phyloP scores from a whole-genome alignment of 2,797 vertebrate species.

The Channa striata region DNA sequence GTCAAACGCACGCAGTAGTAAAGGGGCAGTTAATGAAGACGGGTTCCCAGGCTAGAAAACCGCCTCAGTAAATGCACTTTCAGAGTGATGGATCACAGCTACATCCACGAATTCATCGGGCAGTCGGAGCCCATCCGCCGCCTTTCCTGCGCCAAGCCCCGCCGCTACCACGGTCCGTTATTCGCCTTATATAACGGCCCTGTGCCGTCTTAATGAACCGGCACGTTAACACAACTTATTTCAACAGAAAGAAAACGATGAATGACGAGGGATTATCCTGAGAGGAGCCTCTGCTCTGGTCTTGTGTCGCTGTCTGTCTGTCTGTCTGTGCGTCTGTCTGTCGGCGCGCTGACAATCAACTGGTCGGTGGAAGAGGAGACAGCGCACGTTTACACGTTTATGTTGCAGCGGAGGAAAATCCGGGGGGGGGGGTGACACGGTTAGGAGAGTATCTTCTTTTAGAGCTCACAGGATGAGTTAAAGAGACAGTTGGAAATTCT shows the following conservation, averaged over 20 bases:
- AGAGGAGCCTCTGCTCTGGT: conserved; percentile 4
- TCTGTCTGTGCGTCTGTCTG: too few relatives aligned
- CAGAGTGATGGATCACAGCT: conserved; percentile 16
- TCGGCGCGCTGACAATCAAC: conserved; percentile 19
- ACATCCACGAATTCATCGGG: not conserved
- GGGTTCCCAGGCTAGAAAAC: conserved; percentile 10
- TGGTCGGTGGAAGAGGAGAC: conserved; percentile 37
- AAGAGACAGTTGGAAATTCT: conserved; percentile 64
- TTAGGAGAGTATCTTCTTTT: conserved; percentile 61
- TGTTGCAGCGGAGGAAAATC: conserved; percentile 24
- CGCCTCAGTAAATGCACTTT: conserved; percentile 19
- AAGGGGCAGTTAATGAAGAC: conserved; percentile 40
- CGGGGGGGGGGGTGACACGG: conserved; percentile 69
- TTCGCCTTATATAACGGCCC: conserved; percentile 63
- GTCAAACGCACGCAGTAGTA: conserved; percentile 45
- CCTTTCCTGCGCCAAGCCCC: conserved; percentile 24
- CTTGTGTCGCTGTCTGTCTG: too few relatives aligned
- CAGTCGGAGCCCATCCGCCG: not conserved
- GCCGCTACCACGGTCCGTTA: conserved; percentile 62
- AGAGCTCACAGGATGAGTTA: conserved; percentile 60
- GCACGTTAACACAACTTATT: conserved; percentile 5
- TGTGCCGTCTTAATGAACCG: conserved; percentile 5
- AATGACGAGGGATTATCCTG: conserved; percentile 18
- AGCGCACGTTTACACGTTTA: conserved; percentile 56
- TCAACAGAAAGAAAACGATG: conserved; percentile 16